Base-by-base conservation (phyloP, 2,797 vertebrate genomes). In the Chromobotia macracanthus region DNA sequence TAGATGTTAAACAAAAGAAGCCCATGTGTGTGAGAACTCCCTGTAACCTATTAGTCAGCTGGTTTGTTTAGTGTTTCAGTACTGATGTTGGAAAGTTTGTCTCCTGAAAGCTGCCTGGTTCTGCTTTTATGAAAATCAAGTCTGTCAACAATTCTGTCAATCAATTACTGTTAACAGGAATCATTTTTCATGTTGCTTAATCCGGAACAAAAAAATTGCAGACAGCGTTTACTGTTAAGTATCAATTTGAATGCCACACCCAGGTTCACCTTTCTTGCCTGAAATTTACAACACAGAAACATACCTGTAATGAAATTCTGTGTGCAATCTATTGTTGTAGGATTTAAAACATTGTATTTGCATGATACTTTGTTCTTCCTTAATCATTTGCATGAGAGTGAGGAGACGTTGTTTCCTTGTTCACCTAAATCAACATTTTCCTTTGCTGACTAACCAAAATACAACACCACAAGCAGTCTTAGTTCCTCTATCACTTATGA, bases 401-500 rank as follows among this genome's bases (percentile, higher is more conserved):
- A 44, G 41, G 25, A 31, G 1, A 64, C 4, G n/a, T 5, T 51
- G 0, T 69, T 61, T 46, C 46, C n/a, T 60, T 53, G 56, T 71
- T 46, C 48, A 19, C 6, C 21, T 55, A 53, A 55, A 72, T 55
- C 5, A 41, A 31, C 50, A 15, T 41, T 66, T 66, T 35, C 5
- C 21, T 44, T 18, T 13, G 31, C 19, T 31, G 56, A 91, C 85
- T 90, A 90, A 91, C 85, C 80, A 85, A 53, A 18, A 71, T 71
- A 11, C 21, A 64, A 65, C 70, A 56, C 35, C 35, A 46, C 19
- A 51, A 64, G 31, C 82, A 86, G 66, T 83, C 85, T 88, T 77
- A 81, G 84, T 92, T 91, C 89, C 90, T 90, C 88, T 81, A 89
- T 76, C n/a, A 72, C 83, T 81, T 61, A 44, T 44, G 25, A 73